Percentiles rank a stretch among this genome's conserved stretches.
phyloP scores from a whole-genome alignment of 2,888 invertebrate genomes.

The Biston betularia region DNA sequence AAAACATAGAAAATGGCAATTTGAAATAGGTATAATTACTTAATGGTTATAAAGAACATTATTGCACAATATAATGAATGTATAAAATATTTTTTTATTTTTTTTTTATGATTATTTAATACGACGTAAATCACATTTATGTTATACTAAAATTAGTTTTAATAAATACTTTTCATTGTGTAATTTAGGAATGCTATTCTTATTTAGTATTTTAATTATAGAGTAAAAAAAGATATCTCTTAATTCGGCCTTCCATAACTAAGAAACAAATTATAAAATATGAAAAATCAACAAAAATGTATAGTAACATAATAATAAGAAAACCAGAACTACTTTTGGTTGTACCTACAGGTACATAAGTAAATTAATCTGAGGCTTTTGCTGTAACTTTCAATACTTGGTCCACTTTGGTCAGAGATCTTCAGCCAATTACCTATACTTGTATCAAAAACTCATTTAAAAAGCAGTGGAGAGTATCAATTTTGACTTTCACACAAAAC shows the following conservation, averaged over 20 bases:
- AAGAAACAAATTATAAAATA: conserved; percentile 31
- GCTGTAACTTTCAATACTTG: neutral
- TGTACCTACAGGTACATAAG: neutral
- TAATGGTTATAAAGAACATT: conserved; percentile 33
- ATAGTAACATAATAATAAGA: neutral
- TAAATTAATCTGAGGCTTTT: neutral
- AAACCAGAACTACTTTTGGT: neutral
- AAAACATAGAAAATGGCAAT: conserved; percentile 38
- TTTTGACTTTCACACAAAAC: neutral
- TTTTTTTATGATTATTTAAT: conserved; percentile 1
- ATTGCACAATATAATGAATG: conserved; percentile 20
- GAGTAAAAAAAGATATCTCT: conserved; percentile 1
- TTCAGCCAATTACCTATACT: neutral
- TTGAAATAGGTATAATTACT: conserved; percentile 15
- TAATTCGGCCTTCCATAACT: conserved; percentile 25
- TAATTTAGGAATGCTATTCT: conserved; percentile 23
- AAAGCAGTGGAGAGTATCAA: no score
- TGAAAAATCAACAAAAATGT: conserved; percentile 12
- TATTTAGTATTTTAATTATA: neutral
- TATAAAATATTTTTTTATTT: conserved; percentile 17
- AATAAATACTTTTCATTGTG: conserved; percentile 4
- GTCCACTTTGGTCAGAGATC: neutral
- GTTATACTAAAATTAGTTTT: conserved; percentile 7
- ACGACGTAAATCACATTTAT: conserved; percentile 13
- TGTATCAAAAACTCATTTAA: no score